Percentiles rank a stretch among this genome's conserved stretches.
Conservation (phyloP, 2,888 invertebrate species). For the Caenorhabditis angaria region DNA sequence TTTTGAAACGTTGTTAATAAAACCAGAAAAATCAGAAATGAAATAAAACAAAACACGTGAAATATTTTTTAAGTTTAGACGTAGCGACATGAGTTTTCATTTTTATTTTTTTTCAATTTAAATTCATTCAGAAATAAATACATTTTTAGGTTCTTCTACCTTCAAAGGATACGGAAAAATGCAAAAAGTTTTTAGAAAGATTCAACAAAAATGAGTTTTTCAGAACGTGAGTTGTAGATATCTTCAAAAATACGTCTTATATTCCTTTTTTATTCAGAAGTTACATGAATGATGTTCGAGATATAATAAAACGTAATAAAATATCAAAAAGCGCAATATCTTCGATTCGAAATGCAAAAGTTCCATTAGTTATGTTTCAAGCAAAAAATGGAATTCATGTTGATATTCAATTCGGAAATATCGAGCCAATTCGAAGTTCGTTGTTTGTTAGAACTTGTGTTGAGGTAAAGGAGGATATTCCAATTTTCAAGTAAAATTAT, state of each 20-base stretch:
- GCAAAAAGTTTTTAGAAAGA: conserved; percentile 18
- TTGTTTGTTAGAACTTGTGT: conserved; percentile 40
- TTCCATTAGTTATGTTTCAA: conserved; percentile 12
- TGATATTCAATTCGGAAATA: conserved; percentile 38
- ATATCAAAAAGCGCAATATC: background rate
- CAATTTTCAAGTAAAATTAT: background rate
- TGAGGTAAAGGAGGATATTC: too few species aligned
- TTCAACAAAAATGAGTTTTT: conserved; percentile 18
- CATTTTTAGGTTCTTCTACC: conserved; percentile 26
- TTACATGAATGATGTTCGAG: conserved; percentile 10
- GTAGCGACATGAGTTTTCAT: too few species aligned
- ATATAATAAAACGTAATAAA: background rate
- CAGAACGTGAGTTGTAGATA: conserved; percentile 1
- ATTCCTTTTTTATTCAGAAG: background rate
- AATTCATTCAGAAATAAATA: too few species aligned
- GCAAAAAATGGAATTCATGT: conserved; percentile 19
- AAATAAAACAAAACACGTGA: too few species aligned
- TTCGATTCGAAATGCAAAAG: conserved; percentile 7
- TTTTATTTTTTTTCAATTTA: too few species aligned
- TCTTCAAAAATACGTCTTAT: background rate
- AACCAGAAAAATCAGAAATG: background rate
- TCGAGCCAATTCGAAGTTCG: conserved; percentile 27
- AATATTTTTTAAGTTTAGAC: too few species aligned
- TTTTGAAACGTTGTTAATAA: too few species aligned
- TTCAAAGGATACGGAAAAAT: conserved; percentile 6